Evolutionary conservation across 2,797 vertebrate genomes (phyloP).

Genomic region (Peromyscus attwateri): DNA sequence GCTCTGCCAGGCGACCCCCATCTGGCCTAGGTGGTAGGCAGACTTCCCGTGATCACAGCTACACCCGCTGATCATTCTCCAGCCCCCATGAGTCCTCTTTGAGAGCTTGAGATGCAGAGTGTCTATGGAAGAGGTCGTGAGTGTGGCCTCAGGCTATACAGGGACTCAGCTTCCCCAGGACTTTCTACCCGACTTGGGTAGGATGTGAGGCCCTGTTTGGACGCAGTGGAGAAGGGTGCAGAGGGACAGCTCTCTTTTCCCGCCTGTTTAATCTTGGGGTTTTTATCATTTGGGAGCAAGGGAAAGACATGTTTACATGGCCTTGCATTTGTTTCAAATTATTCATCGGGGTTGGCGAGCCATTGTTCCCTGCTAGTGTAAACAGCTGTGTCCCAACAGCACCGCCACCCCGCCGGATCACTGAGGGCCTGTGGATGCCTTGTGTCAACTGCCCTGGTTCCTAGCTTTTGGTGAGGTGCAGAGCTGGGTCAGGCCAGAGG

Average conservation of each 20-base stretch:
- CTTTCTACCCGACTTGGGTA: neutral
- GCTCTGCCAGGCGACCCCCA: neutral
- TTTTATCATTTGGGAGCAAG: constrained; percentile 73
- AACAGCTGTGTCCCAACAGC: constrained; percentile 72
- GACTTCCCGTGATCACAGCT: neutral
- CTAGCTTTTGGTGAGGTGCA: neutral
- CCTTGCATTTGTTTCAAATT: constrained; percentile 81
- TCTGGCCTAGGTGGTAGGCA: neutral
- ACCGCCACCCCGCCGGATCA: constrained; percentile 49
- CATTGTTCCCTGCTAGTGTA: constrained; percentile 75
- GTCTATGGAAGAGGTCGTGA: neutral
- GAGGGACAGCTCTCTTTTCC: constrained; percentile 1
- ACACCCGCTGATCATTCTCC: neutral
- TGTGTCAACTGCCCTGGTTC: neutral
- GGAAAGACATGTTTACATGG: constrained; percentile 78
- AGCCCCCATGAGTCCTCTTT: neutral
- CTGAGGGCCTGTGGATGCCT: neutral
- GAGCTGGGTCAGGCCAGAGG: neutral
- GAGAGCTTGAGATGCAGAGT: neutral
- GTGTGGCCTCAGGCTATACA: neutral
- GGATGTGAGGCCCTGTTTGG: neutral
- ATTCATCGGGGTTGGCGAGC: constrained; percentile 80
- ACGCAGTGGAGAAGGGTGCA: neutral
- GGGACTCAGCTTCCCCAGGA: too few relatives aligned
- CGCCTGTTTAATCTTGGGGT: constrained; percentile 59